Evolutionary conservation across 2,888 invertebrate species (phyloP).

Genomic region (Tenthredo distinguenda): DNA sequence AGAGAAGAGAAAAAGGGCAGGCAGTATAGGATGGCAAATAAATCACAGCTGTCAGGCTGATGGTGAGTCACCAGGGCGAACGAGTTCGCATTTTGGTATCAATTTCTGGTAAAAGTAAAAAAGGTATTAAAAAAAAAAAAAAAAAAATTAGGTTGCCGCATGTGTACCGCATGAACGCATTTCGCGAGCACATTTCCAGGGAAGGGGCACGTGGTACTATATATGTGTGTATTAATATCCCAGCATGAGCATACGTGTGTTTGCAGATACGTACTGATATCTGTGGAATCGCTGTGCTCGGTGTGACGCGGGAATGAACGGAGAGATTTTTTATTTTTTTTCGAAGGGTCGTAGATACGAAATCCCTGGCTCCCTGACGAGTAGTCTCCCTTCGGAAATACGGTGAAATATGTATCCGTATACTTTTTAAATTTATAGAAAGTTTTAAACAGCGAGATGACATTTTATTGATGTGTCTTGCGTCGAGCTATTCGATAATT

Average conservation of each 20-base stretch:
- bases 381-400: conserved; percentile 2
- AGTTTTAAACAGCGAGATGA: background rate
- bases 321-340: background rate
- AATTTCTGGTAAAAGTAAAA: conserved; percentile 40
- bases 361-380: background rate
- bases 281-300: background rate
- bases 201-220: background rate
- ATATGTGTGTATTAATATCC: background rate
- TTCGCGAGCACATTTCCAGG: background rate
- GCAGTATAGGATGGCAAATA: conserved; percentile 45
- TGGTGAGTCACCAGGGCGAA: conserved; percentile 23
- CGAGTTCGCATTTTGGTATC: conserved; percentile 50
- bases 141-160: background rate
- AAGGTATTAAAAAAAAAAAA: background rate
- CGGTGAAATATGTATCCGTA: background rate
- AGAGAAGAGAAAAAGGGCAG: conserved; percentile 1
- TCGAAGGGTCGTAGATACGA: conserved; percentile 5
- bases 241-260: background rate
- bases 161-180: background rate
- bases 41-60: conserved; percentile 48
- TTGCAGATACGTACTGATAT: background rate
- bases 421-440: background rate
- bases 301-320: background rate
- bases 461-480: background rate
- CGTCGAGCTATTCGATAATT: background rate